Conservation (phyloP, 2,888 invertebrate genomes). For the Drosophila paramelanica region DNA sequence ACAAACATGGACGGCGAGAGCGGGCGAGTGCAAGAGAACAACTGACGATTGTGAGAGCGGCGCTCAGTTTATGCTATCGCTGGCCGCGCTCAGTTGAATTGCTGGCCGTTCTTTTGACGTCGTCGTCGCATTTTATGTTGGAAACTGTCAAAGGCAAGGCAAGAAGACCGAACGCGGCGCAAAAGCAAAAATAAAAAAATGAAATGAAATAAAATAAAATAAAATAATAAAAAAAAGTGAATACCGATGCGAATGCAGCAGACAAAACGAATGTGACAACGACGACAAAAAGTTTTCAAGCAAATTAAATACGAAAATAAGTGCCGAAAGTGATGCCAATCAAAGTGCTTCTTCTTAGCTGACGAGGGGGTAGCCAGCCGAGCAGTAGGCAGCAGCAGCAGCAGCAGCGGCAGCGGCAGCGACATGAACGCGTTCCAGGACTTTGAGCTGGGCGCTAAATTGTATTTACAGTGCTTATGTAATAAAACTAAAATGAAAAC, state of each 20-base stretch:
- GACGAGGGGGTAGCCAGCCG: constrained; percentile 20
- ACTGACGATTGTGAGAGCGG: constrained; percentile 41
- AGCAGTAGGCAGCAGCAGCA: constrained; percentile 11
- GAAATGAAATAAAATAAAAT: constrained; percentile 27
- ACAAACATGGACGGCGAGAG: constrained; percentile 62
- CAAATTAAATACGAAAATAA: constrained; percentile 62
- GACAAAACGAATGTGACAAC: constrained; percentile 79
- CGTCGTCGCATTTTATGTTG: constrained; percentile 72
- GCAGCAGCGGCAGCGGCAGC: constrained; percentile 30
- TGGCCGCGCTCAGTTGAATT: constrained; percentile 55
- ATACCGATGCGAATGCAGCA: constrained; percentile 74
- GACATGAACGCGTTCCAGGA: constrained; percentile 82
- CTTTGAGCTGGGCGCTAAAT: constrained; percentile 82
- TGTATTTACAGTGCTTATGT: constrained; percentile 85
- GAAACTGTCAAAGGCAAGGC: constrained; percentile 76
- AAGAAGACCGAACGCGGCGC: constrained; percentile 60
- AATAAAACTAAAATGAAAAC: constrained; percentile 48
- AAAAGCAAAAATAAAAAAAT: constrained; percentile 45
- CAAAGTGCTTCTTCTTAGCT: constrained; percentile 40
- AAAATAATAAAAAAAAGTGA: constrained; percentile 56
- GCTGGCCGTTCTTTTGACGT: constrained; percentile 60
- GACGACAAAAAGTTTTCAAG: constrained; percentile 66
- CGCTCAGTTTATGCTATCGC: constrained; percentile 66
- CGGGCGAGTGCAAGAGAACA: constrained; percentile 19
- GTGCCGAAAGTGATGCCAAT: constrained; percentile 65